A percentile compares a stretch with the other conserved stretches of the same genome.
phyloP scores from a whole-genome alignment of 30 jellyfish, hydroid and myxozoan species.

The Pseudorhiza aurosa region DNA sequence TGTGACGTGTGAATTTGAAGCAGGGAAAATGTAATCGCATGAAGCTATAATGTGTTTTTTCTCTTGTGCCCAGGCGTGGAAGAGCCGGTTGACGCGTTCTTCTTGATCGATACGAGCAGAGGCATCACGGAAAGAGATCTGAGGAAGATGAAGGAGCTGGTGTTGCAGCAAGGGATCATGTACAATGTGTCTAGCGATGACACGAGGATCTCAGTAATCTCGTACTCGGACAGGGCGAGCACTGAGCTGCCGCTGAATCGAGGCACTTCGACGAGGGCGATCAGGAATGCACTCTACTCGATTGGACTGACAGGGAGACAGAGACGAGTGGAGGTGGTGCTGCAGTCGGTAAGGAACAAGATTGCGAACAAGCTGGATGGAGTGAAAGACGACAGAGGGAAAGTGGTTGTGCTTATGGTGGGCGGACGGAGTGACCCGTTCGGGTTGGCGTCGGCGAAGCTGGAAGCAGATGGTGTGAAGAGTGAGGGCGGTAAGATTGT shows the following conservation, averaged over 20 bases:
- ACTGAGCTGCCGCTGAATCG: neutral
- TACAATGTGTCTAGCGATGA: constrained; percentile 14
- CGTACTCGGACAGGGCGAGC: neutral
- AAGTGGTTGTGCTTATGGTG: constrained; percentile 8
- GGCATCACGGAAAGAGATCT: constrained; percentile 18
- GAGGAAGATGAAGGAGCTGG: constrained; percentile 1
- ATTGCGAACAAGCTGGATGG: neutral
- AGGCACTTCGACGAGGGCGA: neutral
- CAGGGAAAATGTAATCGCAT: too few relatives aligned
- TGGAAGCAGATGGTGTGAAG: constrained; percentile 6
- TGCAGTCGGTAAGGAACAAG: constrained; percentile 1
- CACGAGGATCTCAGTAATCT: neutral
- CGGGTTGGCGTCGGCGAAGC: neutral
- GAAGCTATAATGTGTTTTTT: too few relatives aligned
- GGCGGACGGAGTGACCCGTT: constrained; percentile 8
- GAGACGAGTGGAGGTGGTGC: constrained; percentile 56
- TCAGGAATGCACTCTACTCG: neutral
- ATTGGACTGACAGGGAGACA: constrained; percentile 32
- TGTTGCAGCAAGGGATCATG: neutral
- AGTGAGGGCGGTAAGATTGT: constrained; percentile 1
- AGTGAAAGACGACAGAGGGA: neutral
- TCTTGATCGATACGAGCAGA: constrained; percentile 45
- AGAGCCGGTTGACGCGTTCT: constrained; percentile 29
- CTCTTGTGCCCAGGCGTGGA: constrained; percentile 38
- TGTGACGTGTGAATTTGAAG: too few relatives aligned